These are phyloP conservation scores for Patella pellucida DNA, from an alignment of 2,888 invertebrate species.

Conservation along the genomic window DNA sequence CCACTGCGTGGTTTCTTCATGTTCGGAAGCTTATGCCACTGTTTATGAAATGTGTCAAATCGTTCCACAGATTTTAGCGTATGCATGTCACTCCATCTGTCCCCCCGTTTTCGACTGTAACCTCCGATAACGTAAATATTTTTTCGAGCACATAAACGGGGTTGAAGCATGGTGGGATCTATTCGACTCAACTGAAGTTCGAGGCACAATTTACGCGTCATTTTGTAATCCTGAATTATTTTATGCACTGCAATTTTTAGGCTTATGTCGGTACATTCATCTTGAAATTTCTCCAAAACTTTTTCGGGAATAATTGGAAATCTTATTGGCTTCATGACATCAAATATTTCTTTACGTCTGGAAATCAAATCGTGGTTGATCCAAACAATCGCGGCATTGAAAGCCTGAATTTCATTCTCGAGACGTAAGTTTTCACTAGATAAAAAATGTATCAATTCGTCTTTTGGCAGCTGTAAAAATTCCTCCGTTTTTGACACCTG, in stretches of 20 bases:
- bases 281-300: conserved; percentile 83
- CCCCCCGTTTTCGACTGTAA: conserved; percentile 87
- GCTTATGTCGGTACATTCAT: conserved; percentile 85
- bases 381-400: conserved; percentile 88
- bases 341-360: conserved; percentile 86
- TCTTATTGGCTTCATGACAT: conserved; percentile 85
- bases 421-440: conserved; percentile 89
- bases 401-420: conserved; percentile 88
- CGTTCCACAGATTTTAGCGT: conserved; percentile 87
- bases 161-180: conserved; percentile 73
- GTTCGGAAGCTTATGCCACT: conserved; percentile 72
- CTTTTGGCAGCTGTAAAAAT: conserved; percentile 85
- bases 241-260: conserved; percentile 81
- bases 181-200: conserved; percentile 30
- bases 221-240: conserved; percentile 53
- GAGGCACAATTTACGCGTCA: conserved; percentile 37
- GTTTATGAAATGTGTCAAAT: conserved; percentile 73
- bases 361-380: conserved; percentile 84
- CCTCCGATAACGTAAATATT: conserved; percentile 91
- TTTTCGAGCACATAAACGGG: conserved; percentile 87
- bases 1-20: conserved; percentile 89
- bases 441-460: conserved; percentile 82
- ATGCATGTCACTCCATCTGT: conserved; percentile 73
- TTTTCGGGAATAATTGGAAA: conserved; percentile 86
- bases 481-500: conserved; percentile 86